These are phyloP conservation scores for Oreohelix idahoensis DNA, from an alignment of 1,140 invertebrate species.

Conservation along the genomic window DNA sequence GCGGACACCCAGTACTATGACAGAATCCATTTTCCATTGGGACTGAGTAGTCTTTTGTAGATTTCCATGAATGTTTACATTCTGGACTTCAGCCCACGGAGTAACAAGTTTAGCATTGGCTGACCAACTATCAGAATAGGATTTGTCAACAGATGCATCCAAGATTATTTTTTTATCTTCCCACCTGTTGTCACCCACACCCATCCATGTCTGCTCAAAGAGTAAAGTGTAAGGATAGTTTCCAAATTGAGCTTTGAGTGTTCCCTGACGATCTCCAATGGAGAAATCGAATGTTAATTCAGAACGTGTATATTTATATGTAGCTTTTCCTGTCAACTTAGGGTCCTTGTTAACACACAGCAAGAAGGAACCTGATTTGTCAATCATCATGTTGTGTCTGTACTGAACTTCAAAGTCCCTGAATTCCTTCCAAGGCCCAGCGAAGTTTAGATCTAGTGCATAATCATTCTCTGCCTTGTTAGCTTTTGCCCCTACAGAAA, in stretches of 20 bases:
- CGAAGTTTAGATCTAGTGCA: not conserved
- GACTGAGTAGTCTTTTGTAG: not conserved
- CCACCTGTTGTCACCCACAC: not conserved
- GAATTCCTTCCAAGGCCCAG: not conserved
- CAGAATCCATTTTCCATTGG: not conserved
- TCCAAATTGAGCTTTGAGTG: not conserved
- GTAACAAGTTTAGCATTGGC: conserved; percentile 23
- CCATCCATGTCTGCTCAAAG: not conserved
- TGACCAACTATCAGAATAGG: not conserved
- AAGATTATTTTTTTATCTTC: not conserved
- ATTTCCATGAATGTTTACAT: not conserved
- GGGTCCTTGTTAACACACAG: not conserved
- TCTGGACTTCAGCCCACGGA: conserved; percentile 5
- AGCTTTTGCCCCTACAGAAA: not conserved
- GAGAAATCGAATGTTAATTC: not conserved
- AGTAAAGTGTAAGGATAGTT: conserved; percentile 1
- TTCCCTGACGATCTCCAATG: not conserved
- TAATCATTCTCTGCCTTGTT: conserved; percentile 10
- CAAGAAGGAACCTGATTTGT: not conserved
- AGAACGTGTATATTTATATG: not conserved
- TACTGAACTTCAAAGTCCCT: not conserved
- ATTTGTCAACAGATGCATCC: conserved; percentile 19
- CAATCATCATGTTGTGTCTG: conserved; percentile 5
- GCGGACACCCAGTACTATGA: not conserved
- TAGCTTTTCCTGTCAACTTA: not conserved